Evolutionary conservation across 2,888 invertebrate species (phyloP).

Genomic region (Nomada lathburiana): DNA sequence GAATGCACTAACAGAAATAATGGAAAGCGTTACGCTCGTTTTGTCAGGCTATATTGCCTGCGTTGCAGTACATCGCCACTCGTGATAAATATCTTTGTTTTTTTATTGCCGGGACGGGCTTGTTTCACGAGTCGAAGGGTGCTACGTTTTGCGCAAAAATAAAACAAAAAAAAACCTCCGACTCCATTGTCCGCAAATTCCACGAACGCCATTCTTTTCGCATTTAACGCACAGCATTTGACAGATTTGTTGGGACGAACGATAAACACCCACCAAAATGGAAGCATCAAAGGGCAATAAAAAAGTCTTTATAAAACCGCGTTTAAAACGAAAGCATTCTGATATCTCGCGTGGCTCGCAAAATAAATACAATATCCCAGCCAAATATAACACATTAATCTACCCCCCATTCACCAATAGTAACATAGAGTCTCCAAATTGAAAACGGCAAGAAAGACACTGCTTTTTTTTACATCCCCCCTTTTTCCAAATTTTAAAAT

Average conservation of each 20-base stretch:
- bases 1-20: constrained; percentile 58
- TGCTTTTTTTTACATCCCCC: neutral
- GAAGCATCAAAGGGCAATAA: neutral
- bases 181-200: constrained; percentile 19
- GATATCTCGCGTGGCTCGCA: neutral
- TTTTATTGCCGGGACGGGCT: constrained; percentile 39
- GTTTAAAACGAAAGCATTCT: neutral
- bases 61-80: constrained; percentile 27
- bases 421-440: neutral
- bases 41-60: constrained; percentile 35
- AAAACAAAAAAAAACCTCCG: neutral
- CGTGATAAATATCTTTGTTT: constrained; percentile 58
- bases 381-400: neutral
- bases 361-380: neutral
- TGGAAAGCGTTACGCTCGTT: constrained; percentile 61
- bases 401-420: neutral
- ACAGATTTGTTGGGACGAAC: neutral
- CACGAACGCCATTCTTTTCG: neutral
- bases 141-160: neutral
- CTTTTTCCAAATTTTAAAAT: neutral
- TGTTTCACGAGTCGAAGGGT: constrained; percentile 10
- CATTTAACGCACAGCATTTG: neutral
- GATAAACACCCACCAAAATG: neutral
- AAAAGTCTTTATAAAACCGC: neutral
- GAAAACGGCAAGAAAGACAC: neutral